phyloP scores from a whole-genome alignment of 2,888 invertebrate genomes.

The Netelia melanura region DNA sequence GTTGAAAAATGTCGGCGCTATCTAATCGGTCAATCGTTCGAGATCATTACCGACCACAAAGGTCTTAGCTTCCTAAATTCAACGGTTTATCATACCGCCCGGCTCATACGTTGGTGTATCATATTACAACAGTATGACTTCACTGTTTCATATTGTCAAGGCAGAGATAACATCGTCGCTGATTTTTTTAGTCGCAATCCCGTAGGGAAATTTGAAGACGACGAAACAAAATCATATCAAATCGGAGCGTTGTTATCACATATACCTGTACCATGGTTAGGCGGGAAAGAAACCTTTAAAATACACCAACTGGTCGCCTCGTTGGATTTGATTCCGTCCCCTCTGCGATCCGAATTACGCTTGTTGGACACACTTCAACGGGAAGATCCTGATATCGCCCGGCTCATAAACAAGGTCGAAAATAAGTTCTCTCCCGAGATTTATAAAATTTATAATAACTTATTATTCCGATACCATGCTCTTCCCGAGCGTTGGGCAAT shows the following conservation, averaged over 20 bases:
- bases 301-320: too few relatives aligned
- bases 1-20: slow-evolving; percentile 47
- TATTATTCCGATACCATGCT: too few relatives aligned
- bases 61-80: slow-evolving; percentile 13
- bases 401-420: too few relatives aligned
- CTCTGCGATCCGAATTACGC: too few relatives aligned
- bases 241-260: background rate
- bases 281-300: too few relatives aligned
- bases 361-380: too few relatives aligned
- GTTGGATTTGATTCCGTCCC: too few relatives aligned
- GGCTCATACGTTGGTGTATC: slow-evolving; percentile 39
- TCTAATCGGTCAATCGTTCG: slow-evolving; percentile 32
- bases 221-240: too few relatives aligned
- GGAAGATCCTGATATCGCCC: too few relatives aligned
- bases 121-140: slow-evolving; percentile 50
- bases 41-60: slow-evolving; percentile 58
- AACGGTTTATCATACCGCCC: slow-evolving; percentile 8
- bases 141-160: slow-evolving; percentile 49
- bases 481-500: too few relatives aligned
- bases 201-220: background rate
- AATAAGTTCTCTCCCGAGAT: too few relatives aligned
- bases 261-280: background rate
- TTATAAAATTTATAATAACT: too few relatives aligned
- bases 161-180: slow-evolving; percentile 18
- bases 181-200: slow-evolving; percentile 17